Percentiles rank a stretch among this genome's conserved stretches.
phyloP scores from a whole-genome alignment of 2,113 vertebrate genomes.

The Amphiprion percula region DNA sequence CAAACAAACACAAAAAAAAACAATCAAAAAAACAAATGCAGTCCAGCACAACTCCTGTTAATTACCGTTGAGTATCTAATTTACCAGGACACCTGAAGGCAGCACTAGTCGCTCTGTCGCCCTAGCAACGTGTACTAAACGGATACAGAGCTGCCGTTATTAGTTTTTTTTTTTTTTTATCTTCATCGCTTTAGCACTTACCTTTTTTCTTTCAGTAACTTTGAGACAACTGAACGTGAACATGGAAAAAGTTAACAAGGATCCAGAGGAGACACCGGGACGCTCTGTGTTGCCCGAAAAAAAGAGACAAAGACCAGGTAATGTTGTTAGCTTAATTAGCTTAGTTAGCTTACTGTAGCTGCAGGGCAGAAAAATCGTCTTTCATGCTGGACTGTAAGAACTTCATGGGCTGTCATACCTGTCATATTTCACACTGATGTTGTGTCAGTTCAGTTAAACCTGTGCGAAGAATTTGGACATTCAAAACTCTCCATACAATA shows the following conservation, averaged over 20 bases:
- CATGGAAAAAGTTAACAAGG: conserved; percentile 51
- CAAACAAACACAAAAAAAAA: too few relatives aligned
- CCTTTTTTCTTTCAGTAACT: neutral
- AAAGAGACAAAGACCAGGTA: conserved; percentile 47
- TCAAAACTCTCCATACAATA: too few relatives aligned
- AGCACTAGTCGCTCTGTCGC: conserved; percentile 25
- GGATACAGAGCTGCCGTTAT: neutral
- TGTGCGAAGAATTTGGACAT: too few relatives aligned
- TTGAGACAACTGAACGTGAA: neutral
- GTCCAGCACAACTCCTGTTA: neutral
- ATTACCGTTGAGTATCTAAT: neutral
- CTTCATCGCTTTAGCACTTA: neutral
- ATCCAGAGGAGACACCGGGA: conserved; percentile 1
- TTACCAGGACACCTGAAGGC: conserved; percentile 25
- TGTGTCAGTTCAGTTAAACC: too few relatives aligned
- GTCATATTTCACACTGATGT: too few relatives aligned
- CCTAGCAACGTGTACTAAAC: conserved; percentile 57
- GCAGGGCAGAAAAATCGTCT: too few relatives aligned
- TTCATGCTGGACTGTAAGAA: neutral
- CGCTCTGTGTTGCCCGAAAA: conserved; percentile 57
- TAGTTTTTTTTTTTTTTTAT: too few relatives aligned
- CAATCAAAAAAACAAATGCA: too few relatives aligned
- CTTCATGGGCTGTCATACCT: too few relatives aligned
- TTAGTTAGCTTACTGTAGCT: neutral
- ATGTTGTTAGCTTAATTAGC: neutral